phyloP scores from a whole-genome alignment of 2,888 invertebrate genomes.

The Thumatha senex region DNA sequence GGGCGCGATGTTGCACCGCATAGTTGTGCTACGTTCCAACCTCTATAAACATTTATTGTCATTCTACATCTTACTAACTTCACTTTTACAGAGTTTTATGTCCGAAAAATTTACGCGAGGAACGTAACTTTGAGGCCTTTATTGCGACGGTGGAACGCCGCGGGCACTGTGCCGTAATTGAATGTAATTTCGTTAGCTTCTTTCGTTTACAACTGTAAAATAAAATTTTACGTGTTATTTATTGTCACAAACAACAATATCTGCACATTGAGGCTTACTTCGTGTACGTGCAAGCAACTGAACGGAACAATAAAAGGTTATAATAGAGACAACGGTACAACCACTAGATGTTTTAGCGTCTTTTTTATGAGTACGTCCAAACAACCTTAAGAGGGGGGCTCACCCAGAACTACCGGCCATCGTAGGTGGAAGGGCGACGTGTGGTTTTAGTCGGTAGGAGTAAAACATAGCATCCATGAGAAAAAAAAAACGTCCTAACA shows the following conservation, averaged over 20 bases:
- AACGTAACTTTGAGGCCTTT: constrained; percentile 70
- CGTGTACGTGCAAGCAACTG: constrained; percentile 49
- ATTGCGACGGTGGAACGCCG: constrained; percentile 74
- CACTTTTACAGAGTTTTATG: constrained; percentile 82
- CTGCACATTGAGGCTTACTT: constrained; percentile 40
- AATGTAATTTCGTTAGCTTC: constrained; percentile 82
- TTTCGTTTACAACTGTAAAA: constrained; percentile 80
- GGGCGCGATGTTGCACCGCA: constrained; percentile 32
- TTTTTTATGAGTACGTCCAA: constrained; percentile 1
- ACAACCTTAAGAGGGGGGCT: no score
- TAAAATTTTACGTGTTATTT: constrained; percentile 82
- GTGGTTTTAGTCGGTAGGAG: no score
- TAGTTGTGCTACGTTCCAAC: constrained; percentile 37
- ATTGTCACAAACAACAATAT: constrained; percentile 74
- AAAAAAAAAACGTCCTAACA: no score
- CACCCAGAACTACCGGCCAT: no score
- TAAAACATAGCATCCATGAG: no score
- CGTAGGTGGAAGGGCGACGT: no score
- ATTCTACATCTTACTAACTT: constrained; percentile 79
- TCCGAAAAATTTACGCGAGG: constrained; percentile 81
- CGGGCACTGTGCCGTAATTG: constrained; percentile 74
- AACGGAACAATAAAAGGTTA: constrained; percentile 53
- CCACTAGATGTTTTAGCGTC: constrained; percentile 52
- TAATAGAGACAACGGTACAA: constrained; percentile 52
- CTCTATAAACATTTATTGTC: constrained; percentile 80